Conservation (phyloP, 2,113 vertebrate genomes). For the Gallinago paraguaiae region DNA sequence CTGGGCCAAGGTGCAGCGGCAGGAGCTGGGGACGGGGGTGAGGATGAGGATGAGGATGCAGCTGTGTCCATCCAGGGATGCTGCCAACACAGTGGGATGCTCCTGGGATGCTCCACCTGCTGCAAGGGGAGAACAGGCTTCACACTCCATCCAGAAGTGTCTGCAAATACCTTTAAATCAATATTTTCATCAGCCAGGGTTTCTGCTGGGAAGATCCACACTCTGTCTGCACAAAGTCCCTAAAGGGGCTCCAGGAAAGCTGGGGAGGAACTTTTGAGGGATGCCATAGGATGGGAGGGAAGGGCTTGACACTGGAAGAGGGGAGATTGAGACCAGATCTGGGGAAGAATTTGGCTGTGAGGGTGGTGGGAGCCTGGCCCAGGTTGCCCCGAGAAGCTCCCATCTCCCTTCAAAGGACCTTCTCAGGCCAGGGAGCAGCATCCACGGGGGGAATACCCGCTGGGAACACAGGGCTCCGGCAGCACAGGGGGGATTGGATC, state of each 20-base stretch:
- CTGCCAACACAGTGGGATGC: neutral
- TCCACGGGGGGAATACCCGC: rapidly evolving
- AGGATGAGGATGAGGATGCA: neutral
- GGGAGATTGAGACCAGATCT: neutral
- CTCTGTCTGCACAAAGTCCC: neutral
- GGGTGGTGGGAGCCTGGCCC: neutral
- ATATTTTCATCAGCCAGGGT: rapidly evolving
- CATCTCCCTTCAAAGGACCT: neutral
- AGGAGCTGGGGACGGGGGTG: rapidly evolving
- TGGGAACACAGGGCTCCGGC: rapidly evolving
- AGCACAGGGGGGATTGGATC: too few relatives aligned
- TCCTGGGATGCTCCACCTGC: neutral
- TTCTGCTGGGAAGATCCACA: neutral
- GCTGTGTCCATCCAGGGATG: neutral
- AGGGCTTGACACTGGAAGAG: neutral
- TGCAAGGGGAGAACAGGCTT: neutral
- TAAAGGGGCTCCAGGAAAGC: neutral
- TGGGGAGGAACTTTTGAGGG: neutral
- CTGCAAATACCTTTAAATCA: neutral
- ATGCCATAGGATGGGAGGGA: neutral
- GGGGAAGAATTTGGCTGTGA: neutral
- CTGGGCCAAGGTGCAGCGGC: neutral
- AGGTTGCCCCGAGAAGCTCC: neutral
- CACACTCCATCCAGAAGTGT: rapidly evolving
- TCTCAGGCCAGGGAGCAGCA: neutral